phyloP scores from a whole-genome alignment of 2,797 vertebrate species.

The Schizopygopsis malacanthus region DNA sequence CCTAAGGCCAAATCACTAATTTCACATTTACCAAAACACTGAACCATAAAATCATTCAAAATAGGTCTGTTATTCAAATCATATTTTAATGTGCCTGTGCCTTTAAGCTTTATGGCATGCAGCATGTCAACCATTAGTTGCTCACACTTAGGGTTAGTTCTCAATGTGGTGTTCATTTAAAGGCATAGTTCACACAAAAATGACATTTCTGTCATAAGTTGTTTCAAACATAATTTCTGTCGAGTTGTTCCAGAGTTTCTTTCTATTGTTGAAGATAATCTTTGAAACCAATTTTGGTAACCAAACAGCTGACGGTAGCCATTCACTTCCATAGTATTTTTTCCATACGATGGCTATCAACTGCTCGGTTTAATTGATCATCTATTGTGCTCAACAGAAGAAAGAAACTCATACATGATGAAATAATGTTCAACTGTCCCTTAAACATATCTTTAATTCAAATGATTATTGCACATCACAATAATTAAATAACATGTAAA shows the following conservation, averaged over 20 bases:
- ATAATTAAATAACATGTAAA: neutral
- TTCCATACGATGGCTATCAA: neutral
- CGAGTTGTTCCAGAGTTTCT: neutral
- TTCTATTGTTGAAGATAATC: neutral
- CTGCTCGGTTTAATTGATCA: neutral
- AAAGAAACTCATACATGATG: neutral
- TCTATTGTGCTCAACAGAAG: no score
- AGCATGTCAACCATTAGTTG: neutral
- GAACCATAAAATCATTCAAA: neutral
- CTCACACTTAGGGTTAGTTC: neutral
- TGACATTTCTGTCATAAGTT: neutral
- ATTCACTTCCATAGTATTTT: neutral
- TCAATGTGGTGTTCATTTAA: neutral
- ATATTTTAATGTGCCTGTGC: neutral
- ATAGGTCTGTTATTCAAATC: neutral
- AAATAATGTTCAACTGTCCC: neutral
- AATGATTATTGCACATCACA: neutral
- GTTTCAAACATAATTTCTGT: neutral
- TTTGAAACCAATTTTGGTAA: neutral
- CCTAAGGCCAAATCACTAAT: constrained; percentile 34
- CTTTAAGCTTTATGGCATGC: neutral
- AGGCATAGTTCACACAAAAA: neutral
- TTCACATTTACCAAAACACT: constrained; percentile 5
- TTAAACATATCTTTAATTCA: neutral
- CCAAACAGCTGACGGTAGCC: neutral